phyloP scores from a whole-genome alignment of 2,888 invertebrate genomes.

The Gymnosoma rotundatum region DNA sequence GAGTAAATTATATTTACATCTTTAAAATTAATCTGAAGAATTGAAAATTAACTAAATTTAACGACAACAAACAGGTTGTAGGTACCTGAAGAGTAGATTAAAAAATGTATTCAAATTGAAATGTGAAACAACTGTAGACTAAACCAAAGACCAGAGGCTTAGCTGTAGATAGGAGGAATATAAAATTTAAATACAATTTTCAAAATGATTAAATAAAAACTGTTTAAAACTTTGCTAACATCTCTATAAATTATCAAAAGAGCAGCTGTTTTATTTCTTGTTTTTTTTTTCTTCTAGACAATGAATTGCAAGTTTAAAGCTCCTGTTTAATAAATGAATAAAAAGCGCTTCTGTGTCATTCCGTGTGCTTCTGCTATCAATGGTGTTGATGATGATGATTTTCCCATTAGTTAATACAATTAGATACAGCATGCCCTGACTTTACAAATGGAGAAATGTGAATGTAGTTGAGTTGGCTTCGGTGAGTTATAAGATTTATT shows the following conservation, averaged over 20 bases:
- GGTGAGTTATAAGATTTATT: constrained; percentile 32
- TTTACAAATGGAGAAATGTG: neutral
- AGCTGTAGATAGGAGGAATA: neutral
- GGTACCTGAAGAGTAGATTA: constrained; percentile 5
- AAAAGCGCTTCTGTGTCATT: neutral
- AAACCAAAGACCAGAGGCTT: neutral
- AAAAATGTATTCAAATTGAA: neutral
- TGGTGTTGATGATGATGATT: constrained; percentile 58
- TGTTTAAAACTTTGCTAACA: too few relatives aligned
- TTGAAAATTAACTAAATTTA: constrained; percentile 28
- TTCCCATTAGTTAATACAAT: constrained; percentile 70
- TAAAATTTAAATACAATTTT: neutral
- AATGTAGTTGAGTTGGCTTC: constrained; percentile 3
- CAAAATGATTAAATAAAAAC: too few relatives aligned
- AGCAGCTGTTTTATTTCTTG: too few relatives aligned
- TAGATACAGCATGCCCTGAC: constrained; percentile 49
- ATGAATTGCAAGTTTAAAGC: neutral
- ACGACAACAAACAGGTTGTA: constrained; percentile 3
- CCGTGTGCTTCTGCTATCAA: neutral
- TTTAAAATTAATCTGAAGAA: constrained; percentile 12
- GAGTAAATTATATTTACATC: constrained; percentile 2
- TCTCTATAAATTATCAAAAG: too few relatives aligned
- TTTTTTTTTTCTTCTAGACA: too few relatives aligned
- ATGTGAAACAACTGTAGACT: neutral
- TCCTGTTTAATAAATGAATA: neutral